Conservation (phyloP, 2,888 invertebrate genomes). For the Zhuqinia jingwanae region DNA sequence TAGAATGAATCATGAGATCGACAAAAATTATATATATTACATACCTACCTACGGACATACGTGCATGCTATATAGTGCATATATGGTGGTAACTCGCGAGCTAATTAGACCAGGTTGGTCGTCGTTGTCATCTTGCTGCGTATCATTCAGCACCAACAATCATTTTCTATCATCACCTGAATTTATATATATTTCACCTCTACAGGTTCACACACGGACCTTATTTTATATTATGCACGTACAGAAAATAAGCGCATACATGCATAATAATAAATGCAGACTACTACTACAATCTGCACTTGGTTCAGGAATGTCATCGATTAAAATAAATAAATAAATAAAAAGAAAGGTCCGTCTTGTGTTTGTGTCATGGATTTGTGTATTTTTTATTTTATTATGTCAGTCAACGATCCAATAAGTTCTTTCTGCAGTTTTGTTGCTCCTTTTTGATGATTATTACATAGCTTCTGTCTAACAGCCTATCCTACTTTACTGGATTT, state of each 20-base stretch:
- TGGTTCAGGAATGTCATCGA: constrained; percentile 64
- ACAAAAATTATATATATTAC: no score
- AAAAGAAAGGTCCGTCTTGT: constrained; percentile 37
- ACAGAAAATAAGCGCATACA: neutral
- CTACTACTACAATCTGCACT: constrained; percentile 50
- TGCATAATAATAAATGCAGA: neutral
- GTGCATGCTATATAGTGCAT: neutral
- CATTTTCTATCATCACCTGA: constrained; percentile 36
- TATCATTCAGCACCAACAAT: constrained; percentile 4
- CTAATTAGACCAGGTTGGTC: constrained; percentile 17
- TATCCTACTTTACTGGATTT: neutral
- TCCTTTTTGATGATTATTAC: constrained; percentile 45
- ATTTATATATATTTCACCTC: no score
- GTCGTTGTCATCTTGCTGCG: neutral
- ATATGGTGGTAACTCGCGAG: neutral
- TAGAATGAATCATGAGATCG: neutral
- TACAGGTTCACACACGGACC: no score
- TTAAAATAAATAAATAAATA: constrained; percentile 59
- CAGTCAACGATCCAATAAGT: constrained; percentile 31
- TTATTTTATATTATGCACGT: neutral
- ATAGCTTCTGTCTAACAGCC: constrained; percentile 68
- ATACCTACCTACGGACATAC: neutral
- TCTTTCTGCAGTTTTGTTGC: constrained; percentile 22
- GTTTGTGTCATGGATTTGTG: neutral
- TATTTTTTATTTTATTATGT: constrained; percentile 22